These are phyloP conservation scores for Argyra leucocephala DNA, from an alignment of 2,888 invertebrate species.

Conservation along the genomic window DNA sequence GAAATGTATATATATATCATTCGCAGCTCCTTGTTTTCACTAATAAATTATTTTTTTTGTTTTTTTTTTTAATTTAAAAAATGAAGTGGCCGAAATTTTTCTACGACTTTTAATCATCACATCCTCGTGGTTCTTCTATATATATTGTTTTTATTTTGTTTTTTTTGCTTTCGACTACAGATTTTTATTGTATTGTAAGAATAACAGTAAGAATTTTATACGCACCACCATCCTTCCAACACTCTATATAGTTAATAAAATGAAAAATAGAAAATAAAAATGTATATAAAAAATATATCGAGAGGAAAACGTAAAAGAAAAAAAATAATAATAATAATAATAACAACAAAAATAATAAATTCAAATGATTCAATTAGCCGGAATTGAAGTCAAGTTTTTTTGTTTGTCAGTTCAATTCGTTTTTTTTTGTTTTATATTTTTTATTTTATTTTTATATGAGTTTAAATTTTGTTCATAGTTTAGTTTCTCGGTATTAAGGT, in stretches of 20 bases:
- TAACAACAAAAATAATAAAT: neutral
- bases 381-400: neutral
- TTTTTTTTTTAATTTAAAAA: neutral
- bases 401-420: neutral
- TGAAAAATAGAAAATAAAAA: neutral
- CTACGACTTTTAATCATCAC: neutral
- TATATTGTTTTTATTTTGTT: neutral
- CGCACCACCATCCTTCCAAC: neutral
- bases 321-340: neutral
- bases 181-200: neutral
- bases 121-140: neutral
- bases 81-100: neutral
- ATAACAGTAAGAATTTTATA: neutral
- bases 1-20: too few species aligned
- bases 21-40: neutral
- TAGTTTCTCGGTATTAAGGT: too few species aligned
- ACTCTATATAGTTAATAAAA: neutral
- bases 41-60: neutral
- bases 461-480: too few species aligned
- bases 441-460: neutral
- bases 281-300: neutral
- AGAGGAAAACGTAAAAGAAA: neutral
- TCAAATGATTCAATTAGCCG: slow-evolving; percentile 1
- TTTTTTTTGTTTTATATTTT: neutral
- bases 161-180: neutral